A percentile compares a stretch with the other conserved stretches of the same genome.
phyloP scores from a whole-genome alignment of 2,113 vertebrate species.

The Periophthalmus modestus region DNA sequence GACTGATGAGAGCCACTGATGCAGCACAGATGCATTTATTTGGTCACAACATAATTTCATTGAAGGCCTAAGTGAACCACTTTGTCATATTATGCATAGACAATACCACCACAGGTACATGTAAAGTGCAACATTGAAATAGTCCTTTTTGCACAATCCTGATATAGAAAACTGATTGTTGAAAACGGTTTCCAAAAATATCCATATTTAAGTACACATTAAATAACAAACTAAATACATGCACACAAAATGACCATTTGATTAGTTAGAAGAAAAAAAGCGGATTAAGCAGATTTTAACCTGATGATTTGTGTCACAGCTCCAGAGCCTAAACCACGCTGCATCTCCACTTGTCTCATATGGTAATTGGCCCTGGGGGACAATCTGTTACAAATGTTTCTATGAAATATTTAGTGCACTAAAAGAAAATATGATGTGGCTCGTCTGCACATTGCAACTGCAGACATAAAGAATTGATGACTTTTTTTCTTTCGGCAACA shows the following conservation, averaged over 20 bases:
- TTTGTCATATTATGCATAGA: neutral
- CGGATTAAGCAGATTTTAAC: slow-evolving; percentile 12
- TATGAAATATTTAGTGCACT: slow-evolving; percentile 73
- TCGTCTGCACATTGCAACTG: slow-evolving; percentile 47
- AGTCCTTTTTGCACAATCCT: too few relatives aligned
- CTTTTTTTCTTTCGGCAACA: slow-evolving; percentile 46
- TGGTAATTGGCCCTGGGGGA: slow-evolving; percentile 69
- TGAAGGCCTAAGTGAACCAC: neutral
- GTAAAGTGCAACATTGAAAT: too few relatives aligned
- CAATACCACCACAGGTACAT: neutral
- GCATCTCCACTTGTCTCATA: slow-evolving; percentile 37
- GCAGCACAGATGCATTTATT: neutral
- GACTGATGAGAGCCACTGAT: neutral
- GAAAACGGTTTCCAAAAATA: too few relatives aligned
- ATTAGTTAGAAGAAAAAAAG: slow-evolving; percentile 10
- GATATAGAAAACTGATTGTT: too few relatives aligned
- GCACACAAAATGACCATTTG: neutral
- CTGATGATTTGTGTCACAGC: slow-evolving; percentile 31
- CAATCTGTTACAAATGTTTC: slow-evolving; percentile 71
- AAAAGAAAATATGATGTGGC: slow-evolving; percentile 55
- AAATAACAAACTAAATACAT: neutral
- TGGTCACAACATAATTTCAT: neutral
- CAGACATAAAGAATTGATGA: slow-evolving; percentile 75
- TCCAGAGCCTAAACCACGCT: slow-evolving; percentile 21
- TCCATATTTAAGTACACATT: too few relatives aligned